These are phyloP conservation scores for Malthinus seriepunctatus DNA, from an alignment of 2,888 invertebrate genomes.

Conservation along the genomic window DNA sequence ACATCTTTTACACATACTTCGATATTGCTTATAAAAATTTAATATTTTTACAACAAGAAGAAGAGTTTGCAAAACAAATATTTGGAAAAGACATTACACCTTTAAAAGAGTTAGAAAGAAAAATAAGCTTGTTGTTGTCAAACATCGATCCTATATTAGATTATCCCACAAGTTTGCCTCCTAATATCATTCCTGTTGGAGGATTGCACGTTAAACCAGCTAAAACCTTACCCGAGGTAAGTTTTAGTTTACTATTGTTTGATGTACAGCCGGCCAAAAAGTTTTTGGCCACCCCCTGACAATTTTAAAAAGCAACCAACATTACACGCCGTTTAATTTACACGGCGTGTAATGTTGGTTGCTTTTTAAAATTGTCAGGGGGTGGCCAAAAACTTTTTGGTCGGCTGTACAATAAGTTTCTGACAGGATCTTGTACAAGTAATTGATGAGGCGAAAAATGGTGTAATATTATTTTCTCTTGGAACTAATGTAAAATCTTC, in stretches of 20 bases:
- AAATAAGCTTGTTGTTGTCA: constrained; percentile 41
- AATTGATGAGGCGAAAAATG: constrained; percentile 44
- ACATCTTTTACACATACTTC: constrained; percentile 26
- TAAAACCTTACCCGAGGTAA: constrained; percentile 41
- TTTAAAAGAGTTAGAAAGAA: constrained; percentile 36
- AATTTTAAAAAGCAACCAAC: no score
- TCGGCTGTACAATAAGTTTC: neutral
- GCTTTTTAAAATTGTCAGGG: no score
- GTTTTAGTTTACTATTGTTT: constrained; percentile 5
- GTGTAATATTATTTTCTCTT: constrained; percentile 49
- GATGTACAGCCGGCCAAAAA: no score
- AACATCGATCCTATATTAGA: constrained; percentile 43
- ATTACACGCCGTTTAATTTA: no score
- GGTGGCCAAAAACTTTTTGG: no score
- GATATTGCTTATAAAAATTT: constrained; percentile 24
- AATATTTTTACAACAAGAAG: constrained; percentile 26
- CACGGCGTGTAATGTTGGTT: no score
- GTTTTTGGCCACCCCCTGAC: no score
- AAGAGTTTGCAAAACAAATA: constrained; percentile 30
- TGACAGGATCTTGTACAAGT: constrained; percentile 43
- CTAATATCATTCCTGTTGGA: constrained; percentile 49
- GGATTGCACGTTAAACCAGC: constrained; percentile 44
- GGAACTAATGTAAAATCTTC: constrained; percentile 47
- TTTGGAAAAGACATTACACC: constrained; percentile 38
- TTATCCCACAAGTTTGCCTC: constrained; percentile 42